These are phyloP conservation scores for Ecliptopera silaceata DNA, from an alignment of 2,888 invertebrate species.

Conservation along the genomic window DNA sequence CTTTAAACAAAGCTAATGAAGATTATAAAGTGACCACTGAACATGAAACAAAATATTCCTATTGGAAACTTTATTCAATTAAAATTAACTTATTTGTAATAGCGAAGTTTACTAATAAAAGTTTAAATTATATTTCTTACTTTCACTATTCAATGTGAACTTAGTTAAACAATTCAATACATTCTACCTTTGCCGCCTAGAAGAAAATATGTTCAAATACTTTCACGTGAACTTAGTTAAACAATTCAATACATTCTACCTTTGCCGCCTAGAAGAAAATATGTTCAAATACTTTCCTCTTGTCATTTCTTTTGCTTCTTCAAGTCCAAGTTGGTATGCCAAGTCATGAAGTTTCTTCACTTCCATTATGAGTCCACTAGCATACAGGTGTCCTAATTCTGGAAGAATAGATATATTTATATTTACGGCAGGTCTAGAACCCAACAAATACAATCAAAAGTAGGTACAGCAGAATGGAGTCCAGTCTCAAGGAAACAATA, in stretches of 20 bases:
- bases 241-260: constrained; percentile 49
- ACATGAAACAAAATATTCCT: constrained; percentile 13
- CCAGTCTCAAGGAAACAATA: too few species aligned
- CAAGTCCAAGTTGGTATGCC: constrained; percentile 96
- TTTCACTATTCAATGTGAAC: background rate
- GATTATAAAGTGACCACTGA: constrained; percentile 10
- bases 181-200: constrained; percentile 59
- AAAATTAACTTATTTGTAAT: constrained; percentile 26
- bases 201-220: constrained; percentile 92
- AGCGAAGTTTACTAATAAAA: constrained; percentile 26
- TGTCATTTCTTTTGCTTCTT: constrained; percentile 98
- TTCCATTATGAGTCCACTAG: constrained; percentile 94
- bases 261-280: constrained; percentile 76
- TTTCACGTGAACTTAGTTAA: too few species aligned
- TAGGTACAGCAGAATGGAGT: too few species aligned
- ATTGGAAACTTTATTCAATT: constrained; percentile 30
- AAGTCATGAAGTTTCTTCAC: constrained; percentile 96
- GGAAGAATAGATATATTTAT: constrained; percentile 43
- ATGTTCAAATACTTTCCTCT: constrained; percentile 97
- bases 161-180: background rate
- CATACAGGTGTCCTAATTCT: constrained; percentile 90
- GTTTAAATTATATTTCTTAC: background rate
- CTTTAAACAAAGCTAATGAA: constrained; percentile 39
- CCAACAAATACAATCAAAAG: background rate
- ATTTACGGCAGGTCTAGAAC: background rate